Conservation (phyloP, 37 sponge, comb jelly and placozoan genomes). For the Tethya wilhelma region DNA sequence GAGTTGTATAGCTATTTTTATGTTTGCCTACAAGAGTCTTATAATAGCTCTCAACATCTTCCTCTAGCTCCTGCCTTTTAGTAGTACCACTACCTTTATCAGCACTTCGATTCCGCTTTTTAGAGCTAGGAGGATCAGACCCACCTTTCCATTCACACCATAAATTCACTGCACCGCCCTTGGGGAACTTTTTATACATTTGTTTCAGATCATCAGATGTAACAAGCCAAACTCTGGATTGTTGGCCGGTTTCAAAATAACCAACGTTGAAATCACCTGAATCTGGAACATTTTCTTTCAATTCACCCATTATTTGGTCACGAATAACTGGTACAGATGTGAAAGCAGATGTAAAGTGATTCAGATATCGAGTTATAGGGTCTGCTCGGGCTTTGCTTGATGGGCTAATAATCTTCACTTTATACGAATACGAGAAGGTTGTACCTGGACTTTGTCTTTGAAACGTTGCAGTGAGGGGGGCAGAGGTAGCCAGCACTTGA, state of each 20-base stretch:
- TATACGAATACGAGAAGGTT: conserved; percentile 12
- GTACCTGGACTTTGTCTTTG: neutral
- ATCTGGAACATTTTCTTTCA: conserved; percentile 40
- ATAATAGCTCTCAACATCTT: conserved; percentile 16
- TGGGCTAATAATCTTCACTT: conserved; percentile 46
- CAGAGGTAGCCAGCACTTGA: neutral
- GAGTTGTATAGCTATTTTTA: conserved; percentile 14
- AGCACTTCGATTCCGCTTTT: conserved; percentile 2
- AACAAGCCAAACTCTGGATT: conserved; percentile 25
- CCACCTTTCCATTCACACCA: conserved; percentile 24
- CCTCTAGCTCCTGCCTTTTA: conserved; percentile 5
- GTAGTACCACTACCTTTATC: neutral
- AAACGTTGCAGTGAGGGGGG: neutral
- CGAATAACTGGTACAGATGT: conserved; percentile 16
- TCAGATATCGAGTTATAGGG: conserved; percentile 16
- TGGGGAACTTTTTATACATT: conserved; percentile 37
- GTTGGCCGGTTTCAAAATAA: conserved; percentile 35
- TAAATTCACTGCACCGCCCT: conserved; percentile 21
- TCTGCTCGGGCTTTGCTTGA: conserved; percentile 22
- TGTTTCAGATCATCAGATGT: conserved; percentile 16
- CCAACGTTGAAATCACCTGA: conserved; percentile 33
- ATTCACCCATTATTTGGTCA: conserved; percentile 27
- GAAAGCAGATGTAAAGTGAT: conserved; percentile 8
- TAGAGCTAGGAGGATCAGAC: neutral
- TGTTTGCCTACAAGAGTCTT: conserved; percentile 7